Conservation (phyloP, 2,888 invertebrate genomes). For the Agriopis leucophaearia region DNA sequence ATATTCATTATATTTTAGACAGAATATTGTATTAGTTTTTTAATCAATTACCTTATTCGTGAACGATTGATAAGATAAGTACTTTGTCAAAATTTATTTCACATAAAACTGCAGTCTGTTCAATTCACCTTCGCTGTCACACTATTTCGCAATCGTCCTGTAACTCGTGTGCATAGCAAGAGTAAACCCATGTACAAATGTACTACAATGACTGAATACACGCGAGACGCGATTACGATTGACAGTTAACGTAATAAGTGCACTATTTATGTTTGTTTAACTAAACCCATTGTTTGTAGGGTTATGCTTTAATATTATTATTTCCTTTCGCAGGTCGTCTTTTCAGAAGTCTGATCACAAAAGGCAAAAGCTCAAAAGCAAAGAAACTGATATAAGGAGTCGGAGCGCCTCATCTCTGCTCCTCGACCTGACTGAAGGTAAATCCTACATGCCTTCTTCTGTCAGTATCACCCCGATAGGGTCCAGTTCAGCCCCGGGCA, state of each 20-base stretch:
- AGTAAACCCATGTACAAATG: neutral
- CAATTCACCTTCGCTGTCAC: no score
- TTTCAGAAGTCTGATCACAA: conserved; percentile 86
- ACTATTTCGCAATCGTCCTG: no score
- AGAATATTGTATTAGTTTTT: no score
- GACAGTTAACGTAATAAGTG: no score
- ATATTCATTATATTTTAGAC: no score
- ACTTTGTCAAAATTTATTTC: no score
- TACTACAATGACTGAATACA: neutral
- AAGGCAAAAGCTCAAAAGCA: conserved; percentile 87
- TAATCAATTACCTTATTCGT: no score
- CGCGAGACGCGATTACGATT: no score
- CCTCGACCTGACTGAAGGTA: conserved; percentile 85
- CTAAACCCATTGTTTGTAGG: neutral
- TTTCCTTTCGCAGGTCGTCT: conserved; percentile 78
- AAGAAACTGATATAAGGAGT: conserved; percentile 82
- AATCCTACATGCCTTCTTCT: conserved; percentile 82
- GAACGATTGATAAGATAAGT: no score
- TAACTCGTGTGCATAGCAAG: no score
- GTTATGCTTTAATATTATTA: neutral
- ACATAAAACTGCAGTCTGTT: no score
- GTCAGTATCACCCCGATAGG: conserved; percentile 84
- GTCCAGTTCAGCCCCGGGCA: conserved; percentile 83
- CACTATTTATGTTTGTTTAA: neutral
- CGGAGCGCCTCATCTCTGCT: conserved; percentile 76